Conservation (phyloP, 1,140 invertebrate species). For the Camponotus vicinus region DNA sequence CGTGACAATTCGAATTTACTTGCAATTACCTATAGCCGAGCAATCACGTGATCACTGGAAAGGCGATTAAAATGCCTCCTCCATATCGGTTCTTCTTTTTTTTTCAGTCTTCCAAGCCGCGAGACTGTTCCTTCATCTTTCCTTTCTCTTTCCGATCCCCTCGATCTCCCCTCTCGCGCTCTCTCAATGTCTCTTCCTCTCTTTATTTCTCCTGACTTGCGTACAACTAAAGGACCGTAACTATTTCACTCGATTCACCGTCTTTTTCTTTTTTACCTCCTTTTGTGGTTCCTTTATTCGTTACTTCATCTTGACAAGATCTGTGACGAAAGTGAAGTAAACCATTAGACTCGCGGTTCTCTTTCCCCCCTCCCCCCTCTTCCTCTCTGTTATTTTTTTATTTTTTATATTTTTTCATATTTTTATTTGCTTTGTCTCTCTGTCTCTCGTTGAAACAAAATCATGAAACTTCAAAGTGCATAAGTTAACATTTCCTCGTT, state of each 20-base stretch:
- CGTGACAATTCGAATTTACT: conserved; percentile 82
- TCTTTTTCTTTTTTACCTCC: conserved; percentile 48
- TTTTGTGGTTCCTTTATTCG: conserved; percentile 52
- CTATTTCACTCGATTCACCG: conserved; percentile 72
- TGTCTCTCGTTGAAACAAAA: not conserved
- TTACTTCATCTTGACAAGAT: conserved; percentile 64
- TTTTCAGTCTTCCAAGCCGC: conserved; percentile 18
- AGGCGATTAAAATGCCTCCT: conserved; percentile 69
- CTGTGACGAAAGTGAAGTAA: conserved; percentile 69
- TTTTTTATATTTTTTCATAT: conserved; percentile 4
- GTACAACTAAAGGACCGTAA: conserved; percentile 65
- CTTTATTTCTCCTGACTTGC: conserved; percentile 35
- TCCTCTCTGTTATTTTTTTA: not conserved
- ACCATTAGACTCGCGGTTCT: conserved; percentile 22
- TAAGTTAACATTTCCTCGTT: not conserved
- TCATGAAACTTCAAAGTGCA: conserved; percentile 25
- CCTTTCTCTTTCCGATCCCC: not conserved
- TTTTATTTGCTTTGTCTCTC: conserved; percentile 24
- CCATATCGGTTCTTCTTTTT: conserved; percentile 37
- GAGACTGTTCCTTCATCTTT: conserved; percentile 23
- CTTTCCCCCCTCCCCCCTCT: too few relatives aligned
- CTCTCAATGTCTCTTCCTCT: conserved; percentile 15
- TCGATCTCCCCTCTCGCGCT: not conserved
- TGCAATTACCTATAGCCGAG: conserved; percentile 76
- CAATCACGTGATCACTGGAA: conserved; percentile 72